Evolutionary conservation across 2,888 invertebrate genomes (phyloP).

Genomic region (Phrixothrix hirtus): DNA sequence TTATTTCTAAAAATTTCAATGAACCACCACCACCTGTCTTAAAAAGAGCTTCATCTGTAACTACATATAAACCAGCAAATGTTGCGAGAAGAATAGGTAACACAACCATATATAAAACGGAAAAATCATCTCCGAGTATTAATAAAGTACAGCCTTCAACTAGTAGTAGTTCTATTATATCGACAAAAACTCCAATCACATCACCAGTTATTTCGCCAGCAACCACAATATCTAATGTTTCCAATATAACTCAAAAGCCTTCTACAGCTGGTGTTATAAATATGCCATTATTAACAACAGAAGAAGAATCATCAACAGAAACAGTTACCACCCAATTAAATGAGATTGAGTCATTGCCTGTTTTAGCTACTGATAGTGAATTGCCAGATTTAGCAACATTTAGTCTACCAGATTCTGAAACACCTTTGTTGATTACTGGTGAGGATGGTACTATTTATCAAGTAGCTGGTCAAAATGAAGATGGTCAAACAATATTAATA

Average conservation of each 20-base stretch:
- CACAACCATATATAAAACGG: conserved; percentile 40
- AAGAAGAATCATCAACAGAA: conserved; percentile 50
- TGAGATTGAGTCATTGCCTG: conserved; percentile 20
- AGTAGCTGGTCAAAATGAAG: conserved; percentile 73
- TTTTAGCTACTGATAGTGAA: conserved; percentile 21
- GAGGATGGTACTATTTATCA: conserved; percentile 83
- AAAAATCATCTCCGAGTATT: conserved; percentile 6
- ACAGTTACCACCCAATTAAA: conserved; percentile 41
- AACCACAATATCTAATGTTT: conserved; percentile 3
- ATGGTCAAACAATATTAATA: conserved; percentile 74
- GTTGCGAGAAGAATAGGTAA: conserved; percentile 42
- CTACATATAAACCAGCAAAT: conserved; percentile 25
- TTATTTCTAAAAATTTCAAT: conserved; percentile 24
- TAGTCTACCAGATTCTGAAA: conserved; percentile 53
- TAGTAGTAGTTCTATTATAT: too few species aligned
- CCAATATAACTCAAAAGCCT: background rate
- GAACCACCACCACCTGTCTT: conserved; percentile 29
- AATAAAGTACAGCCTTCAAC: conserved; percentile 1
- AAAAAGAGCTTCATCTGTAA: conserved; percentile 18
- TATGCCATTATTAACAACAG: conserved; percentile 48
- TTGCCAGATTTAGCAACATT: conserved; percentile 28
- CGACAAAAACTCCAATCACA: background rate
- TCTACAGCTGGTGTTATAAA: conserved; percentile 44
- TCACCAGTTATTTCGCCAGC: background rate
- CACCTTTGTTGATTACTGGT: conserved; percentile 77